Base-by-base conservation (phyloP, 2,113 vertebrate genomes). In the Hippocampus barbouri region DNA sequence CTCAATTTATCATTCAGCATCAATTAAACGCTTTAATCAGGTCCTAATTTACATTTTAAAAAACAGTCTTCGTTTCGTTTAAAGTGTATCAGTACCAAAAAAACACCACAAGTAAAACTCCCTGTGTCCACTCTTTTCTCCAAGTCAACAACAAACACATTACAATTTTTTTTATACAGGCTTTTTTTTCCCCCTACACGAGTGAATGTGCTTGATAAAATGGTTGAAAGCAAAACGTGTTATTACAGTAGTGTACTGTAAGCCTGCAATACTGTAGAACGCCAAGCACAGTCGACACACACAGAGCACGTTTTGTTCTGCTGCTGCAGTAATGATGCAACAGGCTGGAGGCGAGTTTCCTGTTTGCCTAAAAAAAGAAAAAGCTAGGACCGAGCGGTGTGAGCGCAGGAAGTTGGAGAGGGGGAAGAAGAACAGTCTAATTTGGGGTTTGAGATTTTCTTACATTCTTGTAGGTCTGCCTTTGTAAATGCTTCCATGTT, bases 1-100 rank as follows among this genome's bases (percentile, higher is more conserved):
- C 18, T 61, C 27, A 34, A 27, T 61, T 34, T 23, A 34, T 34
- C 59, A 61, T 34, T 18, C 15, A 18, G 27, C 16, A 61, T 30
- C 59, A 16, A 34, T 61, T 34, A 25, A 59, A 4, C 25, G 14
- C 56, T 59, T 59, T 4, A 15, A 64, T 38, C 53, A 62, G 21
- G 40, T 56, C 40, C 59, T 30, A 49, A 21, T 15, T 57, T 41
- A 51, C 70, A 30, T 18, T 38, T 38, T 38, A 6, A 34, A 76
- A 30, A 45, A 40, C 41, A 4, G 27, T 49, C 5, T 45, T 66
- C 59, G 34, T 34, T 5, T 57, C 27, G 23, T 59, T 51, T 66
- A 77, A 79, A 78, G 78, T 83, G 77, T 56, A 77, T 60, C 53
- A 74, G 73, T 76, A 82, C 69, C 54, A 73, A 75, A 21, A 21